phyloP scores from a whole-genome alignment of 2,113 vertebrate genomes.

The Chamaetylas fuelleborni region DNA sequence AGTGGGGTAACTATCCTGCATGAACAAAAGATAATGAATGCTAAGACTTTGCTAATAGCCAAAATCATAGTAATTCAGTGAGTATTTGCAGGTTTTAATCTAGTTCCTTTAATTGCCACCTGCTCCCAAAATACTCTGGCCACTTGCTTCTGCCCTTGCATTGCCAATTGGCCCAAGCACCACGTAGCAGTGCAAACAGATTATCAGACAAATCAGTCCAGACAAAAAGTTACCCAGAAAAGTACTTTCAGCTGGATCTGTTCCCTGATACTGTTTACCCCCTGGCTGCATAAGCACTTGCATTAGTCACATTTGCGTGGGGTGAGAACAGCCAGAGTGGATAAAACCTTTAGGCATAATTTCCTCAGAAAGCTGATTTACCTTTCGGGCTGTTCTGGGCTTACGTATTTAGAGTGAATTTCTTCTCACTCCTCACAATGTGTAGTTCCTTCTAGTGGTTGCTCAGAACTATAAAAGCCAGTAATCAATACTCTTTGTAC shows the following conservation, averaged over 20 bases:
- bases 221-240: not conserved
- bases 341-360: not conserved
- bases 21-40: not conserved
- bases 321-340: not conserved
- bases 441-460: not conserved
- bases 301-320: not conserved
- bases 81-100: constrained; percentile 16
- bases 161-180: constrained; percentile 9
- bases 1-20: not conserved
- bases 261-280: not conserved
- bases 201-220: not conserved
- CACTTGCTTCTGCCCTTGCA: not conserved
- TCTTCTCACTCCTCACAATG: not conserved
- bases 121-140: constrained; percentile 29
- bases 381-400: not conserved
- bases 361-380: not conserved
- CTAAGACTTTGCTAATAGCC: not conserved
- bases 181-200: not conserved
- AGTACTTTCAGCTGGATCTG: not conserved
- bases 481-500: not conserved
- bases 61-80: not conserved
- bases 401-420: accelerated
- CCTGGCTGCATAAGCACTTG: not conserved
- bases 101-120: constrained; percentile 6
- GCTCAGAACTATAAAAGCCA: not conserved